Evolutionary conservation across 1,140 invertebrate species (phyloP).

Genomic region (Penaeus japonicus): DNA sequence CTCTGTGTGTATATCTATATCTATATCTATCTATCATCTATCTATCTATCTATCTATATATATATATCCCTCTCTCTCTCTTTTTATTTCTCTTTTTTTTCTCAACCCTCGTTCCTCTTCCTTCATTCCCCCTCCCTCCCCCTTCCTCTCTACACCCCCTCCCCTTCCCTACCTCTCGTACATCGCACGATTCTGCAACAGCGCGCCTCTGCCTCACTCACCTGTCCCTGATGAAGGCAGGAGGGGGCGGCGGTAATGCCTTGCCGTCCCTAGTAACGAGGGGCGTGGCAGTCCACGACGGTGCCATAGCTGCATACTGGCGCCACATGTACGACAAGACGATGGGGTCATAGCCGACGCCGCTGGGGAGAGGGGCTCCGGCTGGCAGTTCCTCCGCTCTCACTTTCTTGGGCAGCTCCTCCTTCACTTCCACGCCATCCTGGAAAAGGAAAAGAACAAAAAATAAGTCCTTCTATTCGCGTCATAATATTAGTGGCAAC

Average conservation of each 20-base stretch:
- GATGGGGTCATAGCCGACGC: conserved; percentile 24
- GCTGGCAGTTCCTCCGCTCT: conserved; percentile 37
- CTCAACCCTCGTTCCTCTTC: too few relatives aligned
- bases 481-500: background rate
- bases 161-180: background rate
- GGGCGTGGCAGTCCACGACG: conserved; percentile 37
- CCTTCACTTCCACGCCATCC: conserved; percentile 49
- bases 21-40: too few relatives aligned
- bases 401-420: conserved; percentile 50
- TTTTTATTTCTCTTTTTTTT: too few relatives aligned
- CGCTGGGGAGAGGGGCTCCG: background rate
- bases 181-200: background rate
- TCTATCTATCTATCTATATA: too few relatives aligned
- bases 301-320: conserved; percentile 1
- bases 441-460: background rate
- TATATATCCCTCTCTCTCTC: too few relatives aligned
- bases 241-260: conserved; percentile 43
- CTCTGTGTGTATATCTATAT: too few relatives aligned
- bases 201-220: background rate
- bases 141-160: background rate
- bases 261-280: conserved; percentile 46
- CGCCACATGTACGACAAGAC: conserved; percentile 37
- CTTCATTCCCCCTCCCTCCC: too few relatives aligned
- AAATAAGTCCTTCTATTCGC: background rate
- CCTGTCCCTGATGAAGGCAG: conserved; percentile 47